Evolutionary conservation across 2,888 invertebrate species (phyloP).

Genomic region (Trichopria drosophilae): DNA sequence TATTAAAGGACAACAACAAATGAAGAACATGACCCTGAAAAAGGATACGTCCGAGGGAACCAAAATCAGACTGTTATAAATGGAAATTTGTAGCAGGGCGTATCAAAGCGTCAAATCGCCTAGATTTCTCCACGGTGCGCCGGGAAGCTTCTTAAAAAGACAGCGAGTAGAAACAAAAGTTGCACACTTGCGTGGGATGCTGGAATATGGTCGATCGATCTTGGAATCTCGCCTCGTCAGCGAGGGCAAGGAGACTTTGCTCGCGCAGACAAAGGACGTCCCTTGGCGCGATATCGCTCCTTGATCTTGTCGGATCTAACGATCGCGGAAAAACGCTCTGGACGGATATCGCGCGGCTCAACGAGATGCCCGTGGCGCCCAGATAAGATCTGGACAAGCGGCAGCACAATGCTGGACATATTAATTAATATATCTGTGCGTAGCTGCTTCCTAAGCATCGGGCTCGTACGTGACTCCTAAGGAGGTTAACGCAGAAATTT

Average conservation of each 20-base stretch:
- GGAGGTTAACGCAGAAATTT: no score
- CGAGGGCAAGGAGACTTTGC: background rate
- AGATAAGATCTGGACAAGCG: constrained; percentile 42
- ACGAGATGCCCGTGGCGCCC: constrained; percentile 37
- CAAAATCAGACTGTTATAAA: no score
- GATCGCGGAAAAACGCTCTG: constrained; percentile 34
- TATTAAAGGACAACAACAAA: no score
- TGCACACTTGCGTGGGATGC: background rate
- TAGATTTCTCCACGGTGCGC: no score
- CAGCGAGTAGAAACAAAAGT: constrained; percentile 11
- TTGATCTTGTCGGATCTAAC: constrained; percentile 41
- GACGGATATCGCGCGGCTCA: constrained; percentile 26
- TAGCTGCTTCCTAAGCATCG: no score
- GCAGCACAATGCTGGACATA: constrained; percentile 43
- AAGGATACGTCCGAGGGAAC: no score
- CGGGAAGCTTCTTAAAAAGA: no score
- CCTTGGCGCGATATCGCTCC: constrained; percentile 33
- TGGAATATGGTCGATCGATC: constrained; percentile 18
- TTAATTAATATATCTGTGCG: constrained; percentile 43
- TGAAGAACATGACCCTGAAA: no score
- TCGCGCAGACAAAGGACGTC: constrained; percentile 10
- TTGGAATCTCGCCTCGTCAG: constrained; percentile 15
- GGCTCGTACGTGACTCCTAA: no score
- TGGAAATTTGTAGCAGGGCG: no score
- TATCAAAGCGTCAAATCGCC: no score